These are phyloP conservation scores for Drosophila murphyi DNA, from an alignment of 1,140 invertebrate species.

Conservation along the genomic window DNA sequence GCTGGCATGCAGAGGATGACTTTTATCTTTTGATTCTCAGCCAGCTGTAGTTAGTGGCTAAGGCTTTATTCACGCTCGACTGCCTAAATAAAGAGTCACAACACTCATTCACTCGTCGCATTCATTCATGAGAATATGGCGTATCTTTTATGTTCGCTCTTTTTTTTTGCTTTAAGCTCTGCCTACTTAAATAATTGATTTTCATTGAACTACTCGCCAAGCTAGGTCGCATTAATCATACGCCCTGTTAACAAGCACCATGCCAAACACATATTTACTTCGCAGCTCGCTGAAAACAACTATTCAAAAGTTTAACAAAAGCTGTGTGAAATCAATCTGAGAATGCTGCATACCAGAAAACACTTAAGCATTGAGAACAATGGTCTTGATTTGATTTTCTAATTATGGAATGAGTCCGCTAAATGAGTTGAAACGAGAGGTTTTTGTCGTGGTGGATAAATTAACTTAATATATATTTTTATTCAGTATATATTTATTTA, in stretches of 20 bases:
- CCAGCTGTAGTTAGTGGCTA: constrained; percentile 40
- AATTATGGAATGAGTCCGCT: no score
- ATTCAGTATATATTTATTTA: no score
- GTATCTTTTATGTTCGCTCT: constrained; percentile 19
- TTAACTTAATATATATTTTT: no score
- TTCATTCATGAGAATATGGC: constrained; percentile 56
- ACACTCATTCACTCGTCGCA: constrained; percentile 71
- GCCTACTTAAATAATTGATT: constrained; percentile 72
- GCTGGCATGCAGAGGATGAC: neutral
- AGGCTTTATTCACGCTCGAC: constrained; percentile 76
- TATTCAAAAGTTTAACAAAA: constrained; percentile 11
- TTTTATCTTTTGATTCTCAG: constrained; percentile 9
- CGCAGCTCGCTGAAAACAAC: constrained; percentile 20
- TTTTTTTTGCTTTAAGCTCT: neutral
- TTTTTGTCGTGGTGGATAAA: no score
- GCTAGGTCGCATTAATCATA: constrained; percentile 68
- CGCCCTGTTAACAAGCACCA: constrained; percentile 45
- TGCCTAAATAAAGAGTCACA: constrained; percentile 77
- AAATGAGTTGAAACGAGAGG: no score
- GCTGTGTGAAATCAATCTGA: neutral
- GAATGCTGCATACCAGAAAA: neutral
- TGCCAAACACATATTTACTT: neutral
- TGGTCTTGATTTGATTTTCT: no score
- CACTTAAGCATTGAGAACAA: no score
- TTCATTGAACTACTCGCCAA: constrained; percentile 43